A percentile compares a stretch with the other conserved stretches of the same genome.
phyloP scores from a whole-genome alignment of 2,797 vertebrate species.

The Anabas testudineus region DNA sequence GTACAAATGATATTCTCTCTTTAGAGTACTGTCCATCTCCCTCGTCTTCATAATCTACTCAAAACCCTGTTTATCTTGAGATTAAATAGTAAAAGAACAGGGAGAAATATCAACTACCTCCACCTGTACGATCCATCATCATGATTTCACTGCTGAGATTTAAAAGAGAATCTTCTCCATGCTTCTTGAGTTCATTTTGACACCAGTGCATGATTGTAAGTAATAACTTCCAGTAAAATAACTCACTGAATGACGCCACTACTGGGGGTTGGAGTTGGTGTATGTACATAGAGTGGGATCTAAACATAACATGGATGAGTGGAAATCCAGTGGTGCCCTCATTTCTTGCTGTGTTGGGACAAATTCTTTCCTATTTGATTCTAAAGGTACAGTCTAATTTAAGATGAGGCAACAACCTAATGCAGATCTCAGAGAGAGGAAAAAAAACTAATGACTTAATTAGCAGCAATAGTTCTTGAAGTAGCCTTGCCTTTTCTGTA shows the following conservation, averaged over 20 bases:
- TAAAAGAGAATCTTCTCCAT: conserved; percentile 45
- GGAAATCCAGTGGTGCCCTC: conserved; percentile 44
- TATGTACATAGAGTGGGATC: conserved; percentile 63
- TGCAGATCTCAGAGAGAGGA: conserved; percentile 38
- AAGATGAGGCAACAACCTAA: conserved; percentile 43
- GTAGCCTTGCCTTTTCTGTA: conserved; percentile 53
- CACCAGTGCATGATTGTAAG: conserved; percentile 60
- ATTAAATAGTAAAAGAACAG: conserved; percentile 51
- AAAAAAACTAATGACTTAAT: conserved; percentile 49
- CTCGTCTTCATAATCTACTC: conserved; percentile 22
- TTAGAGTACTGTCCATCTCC: conserved; percentile 36
- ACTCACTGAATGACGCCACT: conserved; percentile 54
- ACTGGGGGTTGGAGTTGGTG: conserved; percentile 36
- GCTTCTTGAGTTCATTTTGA: conserved; percentile 49
- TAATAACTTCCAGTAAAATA: too few species aligned
- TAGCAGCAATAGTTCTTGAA: conserved; percentile 74
- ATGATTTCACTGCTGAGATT: conserved; percentile 38
- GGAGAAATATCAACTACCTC: conserved; percentile 41
- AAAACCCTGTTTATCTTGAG: conserved; percentile 34
- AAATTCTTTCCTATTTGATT: conserved; percentile 38
- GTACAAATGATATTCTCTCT: conserved; percentile 66
- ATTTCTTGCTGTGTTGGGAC: conserved; percentile 43
- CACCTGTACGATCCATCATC: conserved; percentile 35
- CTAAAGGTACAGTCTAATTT: conserved; percentile 41
- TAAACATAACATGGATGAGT: conserved; percentile 40